A percentile compares a stretch with the other conserved stretches of the same genome.
phyloP scores from a whole-genome alignment of 1,140 invertebrate genomes.

The Sycophaga agraensis region DNA sequence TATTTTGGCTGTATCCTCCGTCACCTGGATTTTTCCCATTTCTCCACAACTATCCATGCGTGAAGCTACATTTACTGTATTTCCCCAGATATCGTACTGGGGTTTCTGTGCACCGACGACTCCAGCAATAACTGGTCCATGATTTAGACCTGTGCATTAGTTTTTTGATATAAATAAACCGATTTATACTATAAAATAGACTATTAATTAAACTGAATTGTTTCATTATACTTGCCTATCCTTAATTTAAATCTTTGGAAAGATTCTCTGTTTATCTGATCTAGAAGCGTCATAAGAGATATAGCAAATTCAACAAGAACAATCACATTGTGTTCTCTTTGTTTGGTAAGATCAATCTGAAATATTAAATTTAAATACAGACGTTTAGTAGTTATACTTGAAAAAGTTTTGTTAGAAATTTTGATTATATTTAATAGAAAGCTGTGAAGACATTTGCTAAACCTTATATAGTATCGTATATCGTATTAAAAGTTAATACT shows the following conservation, averaged over 20 bases:
- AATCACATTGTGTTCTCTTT: conserved; percentile 84
- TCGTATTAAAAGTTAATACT: neutral
- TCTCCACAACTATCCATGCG: conserved; percentile 95
- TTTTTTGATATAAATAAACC: conserved; percentile 12
- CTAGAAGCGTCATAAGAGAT: conserved; percentile 85
- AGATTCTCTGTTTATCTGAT: conserved; percentile 95
- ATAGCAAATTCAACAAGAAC: conserved; percentile 93
- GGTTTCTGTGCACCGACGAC: conserved; percentile 96
- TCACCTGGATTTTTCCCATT: conserved; percentile 84
- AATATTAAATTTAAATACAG: conserved; percentile 5
- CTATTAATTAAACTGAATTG: neutral
- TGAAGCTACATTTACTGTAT: conserved; percentile 94
- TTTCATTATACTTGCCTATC: conserved; percentile 69
- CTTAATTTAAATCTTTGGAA: conserved; percentile 93
- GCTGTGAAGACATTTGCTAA: too few species aligned
- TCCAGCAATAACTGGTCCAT: conserved; percentile 91
- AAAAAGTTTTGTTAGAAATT: too few species aligned
- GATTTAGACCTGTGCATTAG: conserved; percentile 85
- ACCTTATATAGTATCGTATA: too few species aligned
- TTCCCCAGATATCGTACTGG: conserved; percentile 98
- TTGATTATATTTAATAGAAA: neutral
- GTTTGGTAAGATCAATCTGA: conserved; percentile 68
- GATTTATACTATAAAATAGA: neutral
- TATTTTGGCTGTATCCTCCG: conserved; percentile 87
- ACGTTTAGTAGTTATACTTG: too few species aligned